These are phyloP conservation scores for Arizona elegans DNA, from an alignment of 2,113 vertebrate species.

Conservation along the genomic window DNA sequence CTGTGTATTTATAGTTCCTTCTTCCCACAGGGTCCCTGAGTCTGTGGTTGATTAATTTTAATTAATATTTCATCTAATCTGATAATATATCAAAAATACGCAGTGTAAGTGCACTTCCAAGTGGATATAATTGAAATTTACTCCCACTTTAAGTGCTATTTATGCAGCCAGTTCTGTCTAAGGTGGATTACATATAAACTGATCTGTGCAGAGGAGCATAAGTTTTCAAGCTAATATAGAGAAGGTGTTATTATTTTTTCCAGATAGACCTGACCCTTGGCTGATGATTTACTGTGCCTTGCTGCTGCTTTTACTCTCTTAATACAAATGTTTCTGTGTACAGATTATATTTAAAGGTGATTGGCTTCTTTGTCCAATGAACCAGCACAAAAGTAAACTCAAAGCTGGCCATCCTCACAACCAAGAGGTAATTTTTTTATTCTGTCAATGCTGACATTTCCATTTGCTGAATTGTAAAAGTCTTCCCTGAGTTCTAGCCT, in stretches of 20 bases:
- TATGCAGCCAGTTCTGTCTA: constrained; percentile 8
- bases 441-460: neutral
- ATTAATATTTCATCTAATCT: constrained; percentile 39
- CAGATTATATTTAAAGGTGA: neutral
- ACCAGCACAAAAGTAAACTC: neutral
- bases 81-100: constrained; percentile 17
- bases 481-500: neutral
- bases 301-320: neutral
- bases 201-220: neutral
- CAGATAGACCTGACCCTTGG: neutral
- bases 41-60: constrained; percentile 35
- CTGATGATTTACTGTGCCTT: neutral
- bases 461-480: neutral
- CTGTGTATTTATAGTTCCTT: constrained; percentile 16
- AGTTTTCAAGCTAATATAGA: neutral
- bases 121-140: constrained; percentile 32
- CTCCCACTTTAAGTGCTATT: constrained; percentile 29
- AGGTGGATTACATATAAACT: constrained; percentile 8
- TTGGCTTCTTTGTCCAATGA: neutral
- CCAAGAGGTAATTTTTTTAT: neutral
- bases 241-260: neutral
- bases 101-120: constrained; percentile 21
- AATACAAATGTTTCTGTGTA: neutral
- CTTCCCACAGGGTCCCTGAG: constrained; percentile 16
- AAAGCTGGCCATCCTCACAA: neutral